Evolutionary conservation across 1,140 invertebrate genomes (phyloP).

Genomic region (Drosophila nigrodunni): DNA sequence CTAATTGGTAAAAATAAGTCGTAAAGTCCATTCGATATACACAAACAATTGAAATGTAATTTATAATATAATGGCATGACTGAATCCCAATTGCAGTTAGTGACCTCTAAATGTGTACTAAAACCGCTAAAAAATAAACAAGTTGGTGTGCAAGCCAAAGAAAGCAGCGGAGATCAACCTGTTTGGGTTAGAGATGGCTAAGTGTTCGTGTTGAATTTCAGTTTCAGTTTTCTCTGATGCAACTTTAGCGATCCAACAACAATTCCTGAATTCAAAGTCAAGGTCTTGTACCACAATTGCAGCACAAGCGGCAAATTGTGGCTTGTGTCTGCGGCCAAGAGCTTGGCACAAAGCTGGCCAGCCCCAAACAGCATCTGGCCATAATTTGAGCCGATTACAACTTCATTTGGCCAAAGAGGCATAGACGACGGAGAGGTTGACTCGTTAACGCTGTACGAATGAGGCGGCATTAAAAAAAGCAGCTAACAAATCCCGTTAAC

Average conservation of each 20-base stretch:
- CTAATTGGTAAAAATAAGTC: not conserved
- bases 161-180: constrained; percentile 58
- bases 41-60: not conserved
- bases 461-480: constrained; percentile 1
- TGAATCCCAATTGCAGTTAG: constrained; percentile 33
- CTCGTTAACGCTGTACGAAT: constrained; percentile 11
- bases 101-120: constrained; percentile 28
- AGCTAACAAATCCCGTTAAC: constrained; percentile 1
- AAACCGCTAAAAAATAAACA: constrained; percentile 14
- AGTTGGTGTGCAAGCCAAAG: constrained; percentile 40
- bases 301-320: constrained; percentile 3
- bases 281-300: constrained; percentile 52
- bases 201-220: constrained; percentile 35
- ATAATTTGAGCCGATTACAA: constrained; percentile 74
- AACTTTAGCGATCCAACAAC: constrained; percentile 27
- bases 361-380: constrained; percentile 54
- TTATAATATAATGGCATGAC: constrained; percentile 28
- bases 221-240: constrained; percentile 30
- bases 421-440: not conserved
- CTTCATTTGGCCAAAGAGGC: constrained; percentile 31
- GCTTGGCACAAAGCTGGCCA: constrained; percentile 30
- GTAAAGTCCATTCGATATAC: constrained; percentile 1
- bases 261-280: constrained; percentile 62
- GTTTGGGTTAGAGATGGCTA: constrained; percentile 42
- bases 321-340: constrained; percentile 13